Evolutionary conservation across 2,888 invertebrate genomes (phyloP).

Genomic region (Gastracanthus pulcherrimus): DNA sequence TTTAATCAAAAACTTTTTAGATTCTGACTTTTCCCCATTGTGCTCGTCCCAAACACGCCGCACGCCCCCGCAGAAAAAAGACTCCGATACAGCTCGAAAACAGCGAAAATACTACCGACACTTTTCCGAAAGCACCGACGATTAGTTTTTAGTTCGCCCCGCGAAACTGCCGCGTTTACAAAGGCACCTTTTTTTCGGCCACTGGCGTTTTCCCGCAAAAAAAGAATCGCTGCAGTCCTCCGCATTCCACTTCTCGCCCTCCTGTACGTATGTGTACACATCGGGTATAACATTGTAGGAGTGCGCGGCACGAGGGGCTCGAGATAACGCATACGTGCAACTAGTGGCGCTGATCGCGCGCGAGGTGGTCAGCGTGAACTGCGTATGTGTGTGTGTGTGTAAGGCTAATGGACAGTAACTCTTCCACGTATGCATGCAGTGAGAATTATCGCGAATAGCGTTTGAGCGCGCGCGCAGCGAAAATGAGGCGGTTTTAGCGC

Average conservation of each 20-base stretch:
- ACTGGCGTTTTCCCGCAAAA: no score
- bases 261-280: neutral
- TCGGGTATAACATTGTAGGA: no score
- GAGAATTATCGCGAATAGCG: neutral
- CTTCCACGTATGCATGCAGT: neutral
- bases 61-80: neutral
- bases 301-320: neutral
- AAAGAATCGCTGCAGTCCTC: no score
- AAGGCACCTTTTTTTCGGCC: neutral
- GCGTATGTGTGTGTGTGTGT: no score
- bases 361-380: no score
- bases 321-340: conserved; percentile 50
- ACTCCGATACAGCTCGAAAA: neutral
- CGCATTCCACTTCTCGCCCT: no score
- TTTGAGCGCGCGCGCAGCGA: neutral
- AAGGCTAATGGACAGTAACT: neutral
- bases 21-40: neutral
- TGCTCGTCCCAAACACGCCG: neutral
- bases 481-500: neutral
- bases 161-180: neutral
- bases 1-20: conserved; percentile 16
- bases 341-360: conserved; percentile 59
- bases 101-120: neutral
- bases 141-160: neutral
- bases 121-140: neutral